Evolutionary conservation across 1,140 invertebrate species (phyloP).

Genomic region (Patella vulgata): DNA sequence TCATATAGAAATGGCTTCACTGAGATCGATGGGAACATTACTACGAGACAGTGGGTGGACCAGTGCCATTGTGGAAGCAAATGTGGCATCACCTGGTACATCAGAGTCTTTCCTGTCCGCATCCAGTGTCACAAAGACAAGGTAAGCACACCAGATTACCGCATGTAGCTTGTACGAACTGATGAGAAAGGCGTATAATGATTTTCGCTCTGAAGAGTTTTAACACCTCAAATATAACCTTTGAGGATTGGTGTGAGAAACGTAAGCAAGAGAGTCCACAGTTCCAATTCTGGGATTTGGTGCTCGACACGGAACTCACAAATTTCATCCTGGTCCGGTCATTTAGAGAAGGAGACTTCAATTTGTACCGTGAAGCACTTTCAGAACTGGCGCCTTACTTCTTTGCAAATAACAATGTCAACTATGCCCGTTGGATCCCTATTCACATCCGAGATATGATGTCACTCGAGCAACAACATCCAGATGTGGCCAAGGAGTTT

Average conservation of each 20-base stretch:
- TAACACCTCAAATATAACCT: neutral
- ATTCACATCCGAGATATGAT: slow-evolving; percentile 32
- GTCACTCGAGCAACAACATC: neutral
- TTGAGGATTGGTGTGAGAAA: slow-evolving; percentile 26
- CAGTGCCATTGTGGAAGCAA: slow-evolving; percentile 3
- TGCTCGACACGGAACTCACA: slow-evolving; percentile 23
- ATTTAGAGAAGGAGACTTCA: slow-evolving; percentile 23
- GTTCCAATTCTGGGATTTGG: slow-evolving; percentile 28
- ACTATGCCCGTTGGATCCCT: slow-evolving; percentile 41
- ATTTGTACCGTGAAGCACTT: slow-evolving; percentile 16
- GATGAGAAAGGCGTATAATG: neutral
- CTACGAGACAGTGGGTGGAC: slow-evolving; percentile 20
- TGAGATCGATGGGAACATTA: slow-evolving; percentile 14
- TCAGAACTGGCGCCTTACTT: slow-evolving; percentile 20
- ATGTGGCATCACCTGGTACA: slow-evolving; percentile 9
- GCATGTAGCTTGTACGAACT: slow-evolving; percentile 6
- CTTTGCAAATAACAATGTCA: slow-evolving; percentile 24
- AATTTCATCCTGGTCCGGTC: slow-evolving; percentile 22
- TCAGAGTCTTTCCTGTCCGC: slow-evolving; percentile 21
- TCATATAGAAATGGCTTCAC: slow-evolving; percentile 27
- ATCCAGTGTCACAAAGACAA: slow-evolving; percentile 9
- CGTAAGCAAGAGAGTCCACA: slow-evolving; percentile 11
- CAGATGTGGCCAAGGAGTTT: neutral
- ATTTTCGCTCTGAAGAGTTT: neutral
- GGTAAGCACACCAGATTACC: slow-evolving; percentile 22